phyloP scores from a whole-genome alignment of 2,113 vertebrate species.

The Upupa epops region DNA sequence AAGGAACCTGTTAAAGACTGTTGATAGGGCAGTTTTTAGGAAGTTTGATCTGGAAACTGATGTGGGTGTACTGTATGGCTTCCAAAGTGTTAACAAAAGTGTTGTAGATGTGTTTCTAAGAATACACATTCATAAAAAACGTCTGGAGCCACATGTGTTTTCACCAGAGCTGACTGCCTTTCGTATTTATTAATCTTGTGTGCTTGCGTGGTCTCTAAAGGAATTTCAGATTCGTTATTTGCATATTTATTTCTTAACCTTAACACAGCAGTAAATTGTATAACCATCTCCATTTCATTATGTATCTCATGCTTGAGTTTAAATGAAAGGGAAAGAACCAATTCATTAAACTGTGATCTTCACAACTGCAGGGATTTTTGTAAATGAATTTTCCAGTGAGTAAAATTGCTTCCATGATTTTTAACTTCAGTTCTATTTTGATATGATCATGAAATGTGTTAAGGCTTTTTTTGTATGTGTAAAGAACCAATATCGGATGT shows the following conservation, averaged over 20 bases:
- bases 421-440: background rate
- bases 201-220: background rate
- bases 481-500: background rate
- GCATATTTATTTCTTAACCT: conserved; percentile 56
- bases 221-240: conserved; percentile 41
- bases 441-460: background rate
- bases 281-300: conserved; percentile 20
- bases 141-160: background rate
- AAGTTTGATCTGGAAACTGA: background rate
- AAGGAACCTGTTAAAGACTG: background rate
- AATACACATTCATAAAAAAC: conserved; percentile 26
- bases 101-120: conserved; percentile 17
- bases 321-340: conserved; percentile 27
- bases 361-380: background rate
- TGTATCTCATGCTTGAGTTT: background rate
- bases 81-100: background rate
- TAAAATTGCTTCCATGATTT: background rate
- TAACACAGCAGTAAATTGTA: background rate
- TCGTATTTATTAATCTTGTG: conserved; percentile 43
- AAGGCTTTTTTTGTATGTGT: background rate
- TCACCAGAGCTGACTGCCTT: conserved; percentile 12
- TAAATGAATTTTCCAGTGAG: background rate
- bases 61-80: accelerated
- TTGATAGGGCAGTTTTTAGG: background rate
- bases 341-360: conserved; percentile 8